A percentile compares a stretch with the other conserved stretches of the same genome.
phyloP scores from a whole-genome alignment of 1,140 invertebrate species.

The Neodiprion virginianus region DNA sequence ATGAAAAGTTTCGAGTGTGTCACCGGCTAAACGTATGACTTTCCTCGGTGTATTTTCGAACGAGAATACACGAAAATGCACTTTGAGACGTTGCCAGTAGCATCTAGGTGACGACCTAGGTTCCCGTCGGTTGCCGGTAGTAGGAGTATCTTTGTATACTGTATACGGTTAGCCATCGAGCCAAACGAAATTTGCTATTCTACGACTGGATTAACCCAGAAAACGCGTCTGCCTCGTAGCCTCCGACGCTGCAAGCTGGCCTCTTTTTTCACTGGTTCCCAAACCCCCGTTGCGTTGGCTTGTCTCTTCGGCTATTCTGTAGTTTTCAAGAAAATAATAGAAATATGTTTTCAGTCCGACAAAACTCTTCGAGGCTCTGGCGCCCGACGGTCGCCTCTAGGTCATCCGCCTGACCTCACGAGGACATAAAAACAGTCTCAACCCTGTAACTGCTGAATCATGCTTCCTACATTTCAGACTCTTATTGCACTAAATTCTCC shows the following conservation, averaged over 20 bases:
- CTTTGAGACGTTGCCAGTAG: conserved; percentile 2
- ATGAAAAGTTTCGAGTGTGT: neutral
- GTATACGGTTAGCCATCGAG: neutral
- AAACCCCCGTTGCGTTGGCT: neutral
- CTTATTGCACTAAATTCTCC: neutral
- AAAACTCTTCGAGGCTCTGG: neutral
- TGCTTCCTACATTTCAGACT: neutral
- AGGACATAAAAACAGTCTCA: neutral
- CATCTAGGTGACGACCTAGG: neutral
- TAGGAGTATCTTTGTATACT: no score
- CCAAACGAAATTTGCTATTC: neutral
- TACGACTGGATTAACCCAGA: conserved; percentile 1
- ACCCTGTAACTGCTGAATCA: neutral
- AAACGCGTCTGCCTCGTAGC: neutral
- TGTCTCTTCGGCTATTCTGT: neutral
- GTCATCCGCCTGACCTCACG: neutral
- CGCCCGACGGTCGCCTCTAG: neutral
- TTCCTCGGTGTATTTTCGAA: neutral
- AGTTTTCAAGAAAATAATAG: conserved; percentile 1
- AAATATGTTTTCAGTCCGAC: neutral
- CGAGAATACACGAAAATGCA: conserved; percentile 5
- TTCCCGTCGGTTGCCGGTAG: neutral
- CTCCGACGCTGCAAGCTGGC: neutral
- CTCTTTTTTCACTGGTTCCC: neutral
- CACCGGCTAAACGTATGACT: neutral